Evolutionary conservation across 2,113 vertebrate species (phyloP), one percentile per base, ranked within the genome.

Genomic region (Otocyon megalotis): DNA sequence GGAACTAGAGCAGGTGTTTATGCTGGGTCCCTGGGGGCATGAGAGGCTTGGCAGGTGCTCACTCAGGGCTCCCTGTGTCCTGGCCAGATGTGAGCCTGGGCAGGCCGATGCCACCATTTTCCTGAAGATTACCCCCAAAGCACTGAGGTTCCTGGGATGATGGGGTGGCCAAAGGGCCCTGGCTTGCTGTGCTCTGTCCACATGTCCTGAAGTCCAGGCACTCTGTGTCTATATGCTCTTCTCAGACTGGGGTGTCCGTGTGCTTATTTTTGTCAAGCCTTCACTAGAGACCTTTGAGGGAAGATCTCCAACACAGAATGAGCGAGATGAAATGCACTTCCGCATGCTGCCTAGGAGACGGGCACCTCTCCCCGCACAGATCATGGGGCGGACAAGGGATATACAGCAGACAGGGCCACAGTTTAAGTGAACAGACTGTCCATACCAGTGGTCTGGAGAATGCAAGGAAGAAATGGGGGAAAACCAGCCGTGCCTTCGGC

Each of bases 361-460:
- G 3, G 9, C 4, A 7, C 7, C 17, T 16, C 26, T 72, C 63
- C 48, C 72, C 26, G 43, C 43, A 17, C 53, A 43, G 86, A 22
- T 12, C 0, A 0, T 0, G 3, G 17, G 35, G 13, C 0, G 4
- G 63, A 24, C 37, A 32, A 54, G 5, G 2, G 53, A 20, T 0
- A 13, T 8, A 20, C 17, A 15, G 62, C 0, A 2, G 11, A 5
- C 13, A 32, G n/a, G 53, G 28, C 13, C 17, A 30, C 58, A 48
- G 58, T 16, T 35, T 28, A 19, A 22, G 5, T 28, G 35, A 50
- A 60, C 0, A 0, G 4, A 48, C 5, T 65, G 10, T 37, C 71
- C 12, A 10, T 5, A 19, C 12, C 5, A 5, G 50, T 0, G 2
- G 84, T 69, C 53, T 48, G 72, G 35, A 22, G 32, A 63, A 4